Base-by-base conservation (phyloP, 2,113 vertebrate species). In the Odocoileus hemionus region DNA sequence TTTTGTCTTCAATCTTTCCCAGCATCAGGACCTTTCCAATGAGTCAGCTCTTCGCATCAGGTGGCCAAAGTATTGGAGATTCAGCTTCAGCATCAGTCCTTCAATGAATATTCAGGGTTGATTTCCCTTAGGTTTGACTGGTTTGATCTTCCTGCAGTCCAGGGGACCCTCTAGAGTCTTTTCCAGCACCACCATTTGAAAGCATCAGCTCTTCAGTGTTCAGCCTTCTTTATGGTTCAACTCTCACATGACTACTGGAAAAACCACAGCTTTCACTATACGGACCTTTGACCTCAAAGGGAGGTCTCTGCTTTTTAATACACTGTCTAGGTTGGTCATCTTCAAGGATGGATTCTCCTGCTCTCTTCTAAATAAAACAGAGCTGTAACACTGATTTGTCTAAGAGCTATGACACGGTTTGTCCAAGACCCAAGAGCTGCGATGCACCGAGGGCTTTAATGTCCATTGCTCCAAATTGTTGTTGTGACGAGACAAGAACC, bases 11-110 rank as follows among this genome's bases (percentile, higher is more conserved):
- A 39, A 23, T 70, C 67, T 39, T 70, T 70, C 19, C 9, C n/a
- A 70, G 67, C 67, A 21, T 70, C 19, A 67, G 16, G 64, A 67
- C 17, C 19, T 70, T 12, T 70, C 19, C n/a, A 70, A 6, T 70
- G 67, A 70, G 67, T 70, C 36, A 39, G 21, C 67, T 33, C 21
- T 39, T 39, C 0, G 0, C 19, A 39, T 1, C 19, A 39, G 36
- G 10, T 74, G 67, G 67, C 21, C 21, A 25, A 74, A 39, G 36
- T 25, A 39, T 25, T 39, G 67, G 67, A 74, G 36, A 12, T 74
- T 74, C 67, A 74, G 67, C 3, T 74, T 74, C 10, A 25, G 2
- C 5, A 39, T 74, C 67, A 39, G 21, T 74, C 21, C 19, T 74
- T 74, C n/a, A 39, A 23, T 74, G 67, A 74, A 74, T 74, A 25